These are phyloP conservation scores for Unio pictorum DNA, from an alignment of 2,888 invertebrate genomes.

Conservation along the genomic window DNA sequence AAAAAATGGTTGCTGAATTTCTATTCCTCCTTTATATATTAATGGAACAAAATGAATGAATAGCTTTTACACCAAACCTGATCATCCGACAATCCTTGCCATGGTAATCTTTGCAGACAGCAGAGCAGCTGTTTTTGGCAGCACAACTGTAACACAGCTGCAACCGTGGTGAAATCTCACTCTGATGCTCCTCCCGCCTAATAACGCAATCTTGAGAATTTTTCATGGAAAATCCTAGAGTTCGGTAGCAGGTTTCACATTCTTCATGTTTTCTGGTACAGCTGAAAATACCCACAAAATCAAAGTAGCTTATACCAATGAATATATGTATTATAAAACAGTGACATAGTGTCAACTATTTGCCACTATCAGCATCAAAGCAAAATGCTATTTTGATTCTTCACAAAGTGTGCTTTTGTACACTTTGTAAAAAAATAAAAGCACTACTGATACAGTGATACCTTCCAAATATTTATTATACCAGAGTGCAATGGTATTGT, in stretches of 20 bases:
- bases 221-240: slow-evolving; percentile 35
- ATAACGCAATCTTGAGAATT: slow-evolving; percentile 56
- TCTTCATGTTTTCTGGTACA: slow-evolving; percentile 47
- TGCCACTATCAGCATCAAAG: too few species aligned
- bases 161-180: slow-evolving; percentile 65
- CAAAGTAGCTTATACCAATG: background rate
- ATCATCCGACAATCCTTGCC: slow-evolving; percentile 56
- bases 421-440: too few species aligned
- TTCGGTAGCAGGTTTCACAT: slow-evolving; percentile 56
- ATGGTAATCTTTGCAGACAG: slow-evolving; percentile 61
- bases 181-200: slow-evolving; percentile 59
- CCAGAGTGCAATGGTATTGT: too few species aligned
- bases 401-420: too few species aligned
- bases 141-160: slow-evolving; percentile 66
- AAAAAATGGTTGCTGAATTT: too few species aligned
- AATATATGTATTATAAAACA: too few species aligned
- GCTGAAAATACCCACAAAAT: slow-evolving; percentile 22
- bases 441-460: too few species aligned
- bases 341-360: too few species aligned
- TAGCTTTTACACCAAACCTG: slow-evolving; percentile 42
- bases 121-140: slow-evolving; percentile 57
- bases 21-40: too few species aligned
- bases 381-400: too few species aligned
- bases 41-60: too few species aligned
- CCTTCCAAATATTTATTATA: too few species aligned